Conservation (phyloP, 2,113 vertebrate genomes). For the Butorides virescens region DNA sequence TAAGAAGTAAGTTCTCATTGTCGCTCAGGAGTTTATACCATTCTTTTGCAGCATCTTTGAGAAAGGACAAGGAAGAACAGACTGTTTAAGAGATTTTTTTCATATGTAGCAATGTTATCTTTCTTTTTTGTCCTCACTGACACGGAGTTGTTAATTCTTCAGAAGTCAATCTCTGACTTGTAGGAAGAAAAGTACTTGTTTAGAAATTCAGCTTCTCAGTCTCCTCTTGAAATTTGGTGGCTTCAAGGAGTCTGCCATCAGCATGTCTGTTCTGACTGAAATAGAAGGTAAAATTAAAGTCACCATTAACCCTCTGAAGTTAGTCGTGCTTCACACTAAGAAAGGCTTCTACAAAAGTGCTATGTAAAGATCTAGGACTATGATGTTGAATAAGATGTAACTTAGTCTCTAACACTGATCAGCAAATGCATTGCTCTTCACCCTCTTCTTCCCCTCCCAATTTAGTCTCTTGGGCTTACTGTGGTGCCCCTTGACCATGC, state of each 20-base stretch:
- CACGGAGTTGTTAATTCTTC: neutral
- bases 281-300: neutral
- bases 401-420: neutral
- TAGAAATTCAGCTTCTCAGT: neutral
- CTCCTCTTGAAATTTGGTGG: neutral
- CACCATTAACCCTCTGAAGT: neutral
- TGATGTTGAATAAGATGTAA: neutral
- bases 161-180: neutral
- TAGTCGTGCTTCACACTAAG: neutral
- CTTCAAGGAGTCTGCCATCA: neutral
- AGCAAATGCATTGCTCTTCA: neutral
- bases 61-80: neutral
- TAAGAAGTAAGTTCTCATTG: neutral
- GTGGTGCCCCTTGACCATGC: neutral
- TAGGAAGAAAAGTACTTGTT: neutral
- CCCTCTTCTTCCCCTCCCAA: neutral
- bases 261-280: neutral
- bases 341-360: neutral
- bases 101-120: neutral
- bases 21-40: neutral
- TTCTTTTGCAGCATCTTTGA: neutral
- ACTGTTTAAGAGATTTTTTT: neutral
- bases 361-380: neutral
- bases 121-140: neutral
- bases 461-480: neutral